phyloP scores from a whole-genome alignment of 2,797 vertebrate genomes.

The Oreochromis mossambicus region DNA sequence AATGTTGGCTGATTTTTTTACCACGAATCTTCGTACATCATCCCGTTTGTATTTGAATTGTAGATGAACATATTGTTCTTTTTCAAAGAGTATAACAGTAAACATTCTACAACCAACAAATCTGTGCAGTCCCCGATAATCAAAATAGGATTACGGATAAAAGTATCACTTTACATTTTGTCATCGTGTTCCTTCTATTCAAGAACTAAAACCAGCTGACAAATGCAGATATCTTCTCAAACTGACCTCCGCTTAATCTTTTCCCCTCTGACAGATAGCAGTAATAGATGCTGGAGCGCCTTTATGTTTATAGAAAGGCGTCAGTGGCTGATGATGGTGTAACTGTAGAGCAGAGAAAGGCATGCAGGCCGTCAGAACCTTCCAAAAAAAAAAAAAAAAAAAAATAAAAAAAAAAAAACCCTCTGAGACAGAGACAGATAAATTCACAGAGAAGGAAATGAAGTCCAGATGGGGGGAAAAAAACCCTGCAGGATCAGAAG shows the following conservation, averaged over 20 bases:
- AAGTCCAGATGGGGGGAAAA: constrained; percentile 51
- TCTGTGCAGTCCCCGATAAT: neutral
- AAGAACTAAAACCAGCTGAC: neutral
- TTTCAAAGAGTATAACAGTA: neutral
- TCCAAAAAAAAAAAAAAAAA: neutral
- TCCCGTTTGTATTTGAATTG: rapidly evolving
- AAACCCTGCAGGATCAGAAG: constrained; percentile 8
- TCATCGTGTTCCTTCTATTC: neutral
- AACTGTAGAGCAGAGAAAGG: constrained; percentile 29
- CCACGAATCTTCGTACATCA: rapidly evolving
- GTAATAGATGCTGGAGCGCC: neutral
- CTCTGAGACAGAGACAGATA: constrained; percentile 16
- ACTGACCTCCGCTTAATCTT: neutral
- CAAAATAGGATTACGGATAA: neutral
- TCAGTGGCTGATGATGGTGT: constrained; percentile 18
- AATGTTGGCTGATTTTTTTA: rapidly evolving
- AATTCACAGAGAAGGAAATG: constrained; percentile 40
- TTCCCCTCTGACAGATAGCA: neutral
- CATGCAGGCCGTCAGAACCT: neutral
- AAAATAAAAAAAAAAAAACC: neutral
- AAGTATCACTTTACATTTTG: neutral
- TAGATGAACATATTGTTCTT: neutral
- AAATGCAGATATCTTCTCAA: neutral
- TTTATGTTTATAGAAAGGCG: constrained; percentile 25
- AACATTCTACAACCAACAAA: neutral